Evolutionary conservation across 2,888 invertebrate genomes (phyloP).

Genomic region (Apomyelois bistriatella): DNA sequence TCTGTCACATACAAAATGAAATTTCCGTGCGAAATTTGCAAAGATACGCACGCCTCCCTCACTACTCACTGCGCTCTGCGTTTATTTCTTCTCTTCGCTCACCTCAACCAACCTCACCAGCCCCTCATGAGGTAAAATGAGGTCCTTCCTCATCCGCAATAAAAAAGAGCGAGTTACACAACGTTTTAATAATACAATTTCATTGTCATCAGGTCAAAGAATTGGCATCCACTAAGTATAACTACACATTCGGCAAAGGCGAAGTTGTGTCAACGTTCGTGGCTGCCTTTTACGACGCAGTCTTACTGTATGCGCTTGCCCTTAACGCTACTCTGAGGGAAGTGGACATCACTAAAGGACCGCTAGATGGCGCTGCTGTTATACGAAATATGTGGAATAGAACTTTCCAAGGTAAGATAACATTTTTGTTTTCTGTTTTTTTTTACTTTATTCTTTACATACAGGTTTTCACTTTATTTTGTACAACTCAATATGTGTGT

Average conservation of each 20-base stretch:
- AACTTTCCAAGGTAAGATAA: conserved; percentile 86
- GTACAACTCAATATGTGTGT: too few relatives aligned
- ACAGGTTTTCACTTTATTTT: too few relatives aligned
- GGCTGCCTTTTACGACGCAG: conserved; percentile 97
- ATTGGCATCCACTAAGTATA: conserved; percentile 84
- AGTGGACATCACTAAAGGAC: conserved; percentile 63
- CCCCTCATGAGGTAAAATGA: too few relatives aligned
- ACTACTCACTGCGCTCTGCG: too few relatives aligned
- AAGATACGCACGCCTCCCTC: too few relatives aligned
- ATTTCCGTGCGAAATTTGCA: too few relatives aligned
- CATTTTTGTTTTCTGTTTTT: neutral
- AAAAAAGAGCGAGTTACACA: too few relatives aligned
- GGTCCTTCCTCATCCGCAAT: too few relatives aligned
- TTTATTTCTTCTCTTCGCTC: too few relatives aligned
- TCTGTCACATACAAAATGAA: too few relatives aligned
- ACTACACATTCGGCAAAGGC: conserved; percentile 86
- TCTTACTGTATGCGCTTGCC: conserved; percentile 94
- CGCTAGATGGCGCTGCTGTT: conserved; percentile 90
- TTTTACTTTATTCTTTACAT: neutral
- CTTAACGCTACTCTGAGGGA: conserved; percentile 90
- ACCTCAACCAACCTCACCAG: too few relatives aligned
- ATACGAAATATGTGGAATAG: conserved; percentile 92
- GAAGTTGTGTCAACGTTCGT: conserved; percentile 94
- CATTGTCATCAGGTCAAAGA: conserved; percentile 79
- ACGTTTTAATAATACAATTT: neutral